Conservation (phyloP, 2,113 vertebrate genomes). For the Phoxinus phoxinus region DNA sequence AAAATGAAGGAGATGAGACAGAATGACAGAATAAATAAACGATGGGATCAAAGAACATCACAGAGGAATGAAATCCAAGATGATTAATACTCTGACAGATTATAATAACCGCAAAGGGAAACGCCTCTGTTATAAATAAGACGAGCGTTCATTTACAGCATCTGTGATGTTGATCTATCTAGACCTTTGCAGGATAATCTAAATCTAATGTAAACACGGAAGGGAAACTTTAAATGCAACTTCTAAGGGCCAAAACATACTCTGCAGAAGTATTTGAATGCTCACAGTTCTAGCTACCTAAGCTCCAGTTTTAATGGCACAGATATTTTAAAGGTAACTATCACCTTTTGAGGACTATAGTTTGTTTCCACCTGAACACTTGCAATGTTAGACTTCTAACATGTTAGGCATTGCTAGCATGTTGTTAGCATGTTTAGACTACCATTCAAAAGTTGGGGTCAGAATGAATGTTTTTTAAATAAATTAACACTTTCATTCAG, state of each 20-base stretch:
- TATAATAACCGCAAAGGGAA: background rate
- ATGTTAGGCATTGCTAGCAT: too few species aligned
- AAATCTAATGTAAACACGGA: background rate
- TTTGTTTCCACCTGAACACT: background rate
- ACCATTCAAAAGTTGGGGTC: background rate
- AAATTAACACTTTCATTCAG: background rate
- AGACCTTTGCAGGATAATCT: background rate
- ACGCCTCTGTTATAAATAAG: background rate
- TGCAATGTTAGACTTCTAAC: background rate
- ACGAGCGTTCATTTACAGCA: background rate
- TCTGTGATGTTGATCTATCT: background rate
- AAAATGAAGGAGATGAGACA: background rate
- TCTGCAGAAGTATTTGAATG: background rate
- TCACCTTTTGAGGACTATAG: background rate
- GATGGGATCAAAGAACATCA: background rate
- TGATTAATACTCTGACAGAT: background rate
- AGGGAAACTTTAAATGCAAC: background rate
- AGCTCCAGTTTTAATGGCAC: background rate
- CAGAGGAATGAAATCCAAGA: slow-evolving; percentile 3
- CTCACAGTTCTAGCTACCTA: background rate
- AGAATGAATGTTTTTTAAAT: background rate
- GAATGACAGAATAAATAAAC: background rate
- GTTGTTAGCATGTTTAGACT: background rate
- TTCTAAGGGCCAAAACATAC: background rate
- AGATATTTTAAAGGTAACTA: background rate